Evolutionary conservation across 2,797 vertebrate genomes (phyloP).

Genomic region (Poeciliopsis paucimaculata): DNA sequence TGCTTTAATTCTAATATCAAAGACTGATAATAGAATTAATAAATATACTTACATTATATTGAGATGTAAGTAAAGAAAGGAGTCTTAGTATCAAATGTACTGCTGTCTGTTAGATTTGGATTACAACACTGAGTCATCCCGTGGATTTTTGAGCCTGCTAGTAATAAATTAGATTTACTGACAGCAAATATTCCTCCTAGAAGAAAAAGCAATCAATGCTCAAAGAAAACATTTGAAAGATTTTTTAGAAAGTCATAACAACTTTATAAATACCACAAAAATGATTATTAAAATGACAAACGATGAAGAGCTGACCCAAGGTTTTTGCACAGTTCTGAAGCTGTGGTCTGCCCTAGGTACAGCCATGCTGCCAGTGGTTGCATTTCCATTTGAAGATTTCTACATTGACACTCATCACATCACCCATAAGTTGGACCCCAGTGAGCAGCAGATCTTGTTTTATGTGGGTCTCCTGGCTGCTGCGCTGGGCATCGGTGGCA

Average conservation of each 20-base stretch:
- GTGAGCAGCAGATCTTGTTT: conserved; percentile 86
- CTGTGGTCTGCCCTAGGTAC: conserved; percentile 78
- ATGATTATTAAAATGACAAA: not conserved
- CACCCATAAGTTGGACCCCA: conserved; percentile 76
- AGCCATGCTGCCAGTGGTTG: conserved; percentile 86
- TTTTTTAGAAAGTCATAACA: not conserved
- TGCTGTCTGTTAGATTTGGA: not conserved
- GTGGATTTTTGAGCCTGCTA: not conserved
- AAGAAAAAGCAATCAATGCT: not conserved
- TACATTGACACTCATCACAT: conserved; percentile 83
- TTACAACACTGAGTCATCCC: not conserved
- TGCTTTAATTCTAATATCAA: not conserved
- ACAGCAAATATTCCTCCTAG: not conserved
- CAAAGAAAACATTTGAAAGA: not conserved
- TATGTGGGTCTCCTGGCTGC: conserved; percentile 85
- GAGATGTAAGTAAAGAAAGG: not conserved
- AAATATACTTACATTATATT: too few relatives aligned
- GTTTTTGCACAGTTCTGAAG: not conserved
- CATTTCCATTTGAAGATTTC: conserved; percentile 92
- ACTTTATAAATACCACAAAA: not conserved
- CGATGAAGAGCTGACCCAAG: not conserved
- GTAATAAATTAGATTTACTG: not conserved
- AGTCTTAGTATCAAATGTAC: not conserved
- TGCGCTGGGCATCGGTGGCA: conserved; percentile 87
- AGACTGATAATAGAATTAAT: too few relatives aligned